Percentiles rank a stretch among this genome's conserved stretches.
Evolutionary conservation across 2,888 invertebrate species (phyloP).

Genomic region (Julus scandinavius): DNA sequence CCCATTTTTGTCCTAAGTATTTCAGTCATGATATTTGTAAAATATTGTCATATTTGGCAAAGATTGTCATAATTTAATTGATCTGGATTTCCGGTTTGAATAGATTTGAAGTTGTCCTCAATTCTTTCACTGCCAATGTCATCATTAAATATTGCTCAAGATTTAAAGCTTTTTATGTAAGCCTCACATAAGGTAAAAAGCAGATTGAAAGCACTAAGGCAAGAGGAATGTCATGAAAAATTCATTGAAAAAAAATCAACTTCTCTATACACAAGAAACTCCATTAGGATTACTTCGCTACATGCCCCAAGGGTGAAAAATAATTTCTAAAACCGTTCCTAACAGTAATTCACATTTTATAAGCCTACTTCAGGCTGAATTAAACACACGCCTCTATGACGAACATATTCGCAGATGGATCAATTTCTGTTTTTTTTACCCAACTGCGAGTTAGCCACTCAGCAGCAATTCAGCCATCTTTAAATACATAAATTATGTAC

Average conservation of each 20-base stretch:
- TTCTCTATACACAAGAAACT: background rate
- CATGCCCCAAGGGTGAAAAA: background rate
- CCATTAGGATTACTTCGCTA: background rate
- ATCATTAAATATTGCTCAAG: too few relatives aligned
- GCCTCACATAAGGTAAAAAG: too few relatives aligned
- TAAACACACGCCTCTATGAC: background rate
- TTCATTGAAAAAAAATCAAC: background rate
- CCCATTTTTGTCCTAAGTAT: too few relatives aligned
- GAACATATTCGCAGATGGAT: background rate
- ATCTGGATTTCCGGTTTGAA: too few relatives aligned
- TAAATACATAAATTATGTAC: conserved; percentile 4
- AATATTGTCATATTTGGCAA: too few relatives aligned
- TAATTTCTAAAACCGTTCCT: conserved; percentile 2
- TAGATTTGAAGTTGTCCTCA: too few relatives aligned
- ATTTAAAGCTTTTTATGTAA: too few relatives aligned
- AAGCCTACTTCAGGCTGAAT: background rate
- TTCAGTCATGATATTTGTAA: too few relatives aligned
- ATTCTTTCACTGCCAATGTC: too few relatives aligned
- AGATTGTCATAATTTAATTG: too few relatives aligned
- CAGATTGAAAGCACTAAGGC: background rate
- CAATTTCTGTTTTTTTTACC: background rate
- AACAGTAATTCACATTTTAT: background rate
- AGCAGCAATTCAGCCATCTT: background rate
- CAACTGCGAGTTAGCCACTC: too few relatives aligned
- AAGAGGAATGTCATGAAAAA: background rate